Evolutionary conservation across 1,140 invertebrate genomes (phyloP), one percentile per base, ranked within the genome.

Genomic region (Paramacrobiotus metropolitanus): DNA sequence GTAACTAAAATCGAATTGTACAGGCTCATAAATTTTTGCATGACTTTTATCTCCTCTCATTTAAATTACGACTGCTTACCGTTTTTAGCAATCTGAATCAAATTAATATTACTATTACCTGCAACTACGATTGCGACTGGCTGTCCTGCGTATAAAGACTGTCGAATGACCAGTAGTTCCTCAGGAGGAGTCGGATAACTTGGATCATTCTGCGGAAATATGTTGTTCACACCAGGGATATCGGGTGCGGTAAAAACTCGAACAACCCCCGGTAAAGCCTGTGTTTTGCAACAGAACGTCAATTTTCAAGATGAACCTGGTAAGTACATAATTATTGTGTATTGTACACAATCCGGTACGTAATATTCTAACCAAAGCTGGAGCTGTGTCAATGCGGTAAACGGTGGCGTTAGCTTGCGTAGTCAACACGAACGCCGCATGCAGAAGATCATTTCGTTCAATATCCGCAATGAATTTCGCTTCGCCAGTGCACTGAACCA

Each of bases 101-200:
- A n/a, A n/a, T n/a, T n/a, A 55, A 55, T 24, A 55, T 15, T 15
- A 55, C 24, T 20, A 24, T 24, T 55, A 55, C 48, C 68, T 0
- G 83, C 85, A 0, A 81, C 78, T 1, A 89, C 73, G 1, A 87
- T 65, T 0, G 82, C 86, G 18, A 85, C 65, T 0, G 83, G 78
- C 67, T 87, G 84, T 0, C 83, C 82, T 24, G 77, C 64, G 72
- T 78, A 70, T 4, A 59, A 66, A 29, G 64, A 61, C 61, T 65
- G 65, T 44, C 40, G 62, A 31, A 40, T 44, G 30, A 28, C 29
- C 21, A 64, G 3, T 4, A 29, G 2, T 55, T 31, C 30, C 24
- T 60, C 60, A 18, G 59, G n/a, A 44, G n/a, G n/a, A n/a, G n/a
- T n/a, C n/a, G n/a, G n/a, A n/a, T n/a, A n/a, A n/a, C n/a, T n/a